Evolutionary conservation across 1,140 invertebrate species (phyloP).

Genomic region (Carposina sasakii): DNA sequence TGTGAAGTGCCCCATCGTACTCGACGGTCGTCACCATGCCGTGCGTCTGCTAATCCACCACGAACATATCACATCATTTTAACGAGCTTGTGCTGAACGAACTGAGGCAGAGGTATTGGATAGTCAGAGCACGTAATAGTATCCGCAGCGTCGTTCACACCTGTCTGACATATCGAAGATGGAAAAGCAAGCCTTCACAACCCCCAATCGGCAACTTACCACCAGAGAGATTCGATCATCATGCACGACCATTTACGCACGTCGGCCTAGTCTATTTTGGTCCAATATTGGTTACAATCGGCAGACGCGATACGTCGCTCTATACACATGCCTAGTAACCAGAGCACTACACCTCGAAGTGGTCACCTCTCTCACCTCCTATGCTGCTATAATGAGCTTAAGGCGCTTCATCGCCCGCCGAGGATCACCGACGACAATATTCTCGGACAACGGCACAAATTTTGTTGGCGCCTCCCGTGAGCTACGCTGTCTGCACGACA

Average conservation of each 20-base stretch:
- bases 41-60: not conserved
- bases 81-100: not conserved
- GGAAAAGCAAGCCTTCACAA: not conserved
- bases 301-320: not conserved
- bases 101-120: slow-evolving; percentile 2
- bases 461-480: not conserved
- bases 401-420: not conserved
- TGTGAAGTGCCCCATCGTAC: not conserved
- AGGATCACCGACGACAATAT: no score
- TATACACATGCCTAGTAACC: not conserved
- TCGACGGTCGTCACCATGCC: not conserved
- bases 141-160: not conserved
- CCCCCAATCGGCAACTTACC: slow-evolving; percentile 7
- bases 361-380: not conserved
- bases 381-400: not conserved
- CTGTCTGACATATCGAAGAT: slow-evolving; percentile 1
- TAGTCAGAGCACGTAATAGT: not conserved
- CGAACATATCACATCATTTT: not conserved
- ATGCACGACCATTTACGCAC: not conserved
- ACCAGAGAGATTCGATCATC: not conserved
- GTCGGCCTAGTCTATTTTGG: not conserved
- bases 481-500: not conserved
- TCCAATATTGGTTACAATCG: not conserved
- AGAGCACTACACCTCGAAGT: not conserved
- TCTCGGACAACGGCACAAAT: not conserved